A percentile compares a stretch with the other conserved stretches of the same genome.
Conservation (phyloP, 2,113 vertebrate genomes). For the Seriola dumerili region DNA sequence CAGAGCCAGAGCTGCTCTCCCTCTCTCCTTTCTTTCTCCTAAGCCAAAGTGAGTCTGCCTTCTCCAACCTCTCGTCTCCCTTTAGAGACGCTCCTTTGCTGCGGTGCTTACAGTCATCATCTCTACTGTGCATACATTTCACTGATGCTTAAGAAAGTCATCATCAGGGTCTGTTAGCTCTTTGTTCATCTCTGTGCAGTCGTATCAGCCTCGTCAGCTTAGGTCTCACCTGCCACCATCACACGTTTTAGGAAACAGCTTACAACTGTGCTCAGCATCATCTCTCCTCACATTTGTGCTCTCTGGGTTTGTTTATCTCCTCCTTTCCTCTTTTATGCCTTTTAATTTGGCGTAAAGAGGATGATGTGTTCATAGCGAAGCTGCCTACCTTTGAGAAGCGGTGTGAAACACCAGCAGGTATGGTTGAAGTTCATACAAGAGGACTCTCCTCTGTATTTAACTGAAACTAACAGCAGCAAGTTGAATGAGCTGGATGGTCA, state of each 20-base stretch:
- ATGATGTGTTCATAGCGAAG: constrained; percentile 90
- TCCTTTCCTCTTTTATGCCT: constrained; percentile 39
- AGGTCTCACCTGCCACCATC: constrained; percentile 21
- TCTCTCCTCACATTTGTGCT: constrained; percentile 55
- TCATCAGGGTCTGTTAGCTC: constrained; percentile 15
- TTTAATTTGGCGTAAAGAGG: constrained; percentile 87
- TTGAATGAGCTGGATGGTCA: constrained; percentile 16
- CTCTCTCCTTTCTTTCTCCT: constrained; percentile 68
- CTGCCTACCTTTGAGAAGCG: constrained; percentile 92
- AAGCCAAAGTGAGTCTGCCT: constrained; percentile 77
- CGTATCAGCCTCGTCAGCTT: constrained; percentile 4
- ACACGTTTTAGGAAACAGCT: constrained; percentile 15
- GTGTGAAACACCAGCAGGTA: constrained; percentile 92
- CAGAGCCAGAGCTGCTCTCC: constrained; percentile 72
- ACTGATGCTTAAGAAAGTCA: constrained; percentile 14
- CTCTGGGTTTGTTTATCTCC: constrained; percentile 69
- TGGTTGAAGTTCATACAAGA: constrained; percentile 27
- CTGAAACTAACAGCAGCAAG: constrained; percentile 53
- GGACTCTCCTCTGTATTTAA: constrained; percentile 33
- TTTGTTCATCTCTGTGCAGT: constrained; percentile 24
- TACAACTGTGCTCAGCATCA: constrained; percentile 21
- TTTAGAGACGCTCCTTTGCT: not conserved
- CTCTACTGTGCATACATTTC: constrained; percentile 12
- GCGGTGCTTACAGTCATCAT: not conserved
- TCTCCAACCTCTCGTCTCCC: constrained; percentile 6